These are phyloP conservation scores for Thyatira batis DNA, from an alignment of 2,888 invertebrate species.

Conservation along the genomic window DNA sequence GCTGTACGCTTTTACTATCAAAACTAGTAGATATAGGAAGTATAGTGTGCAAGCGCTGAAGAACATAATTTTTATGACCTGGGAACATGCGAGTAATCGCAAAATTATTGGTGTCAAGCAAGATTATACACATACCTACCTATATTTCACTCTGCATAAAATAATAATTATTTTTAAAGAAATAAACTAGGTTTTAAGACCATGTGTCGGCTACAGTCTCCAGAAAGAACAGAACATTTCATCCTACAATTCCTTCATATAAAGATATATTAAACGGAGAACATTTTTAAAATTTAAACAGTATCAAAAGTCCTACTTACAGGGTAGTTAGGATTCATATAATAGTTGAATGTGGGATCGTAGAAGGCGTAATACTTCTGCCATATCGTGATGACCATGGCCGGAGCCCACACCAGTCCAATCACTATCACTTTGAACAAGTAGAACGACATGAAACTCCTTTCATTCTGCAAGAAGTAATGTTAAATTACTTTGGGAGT, in stretches of 20 bases:
- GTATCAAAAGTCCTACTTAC: slow-evolving; percentile 75
- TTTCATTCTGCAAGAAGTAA: slow-evolving; percentile 90
- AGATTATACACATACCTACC: too few relatives aligned
- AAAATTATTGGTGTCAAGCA: too few relatives aligned
- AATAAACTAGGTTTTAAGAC: too few relatives aligned
- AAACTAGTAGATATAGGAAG: slow-evolving; percentile 90
- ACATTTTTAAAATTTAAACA: slow-evolving; percentile 2
- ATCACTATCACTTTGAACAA: slow-evolving; percentile 94
- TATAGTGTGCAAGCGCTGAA: slow-evolving; percentile 92
- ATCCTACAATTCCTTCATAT: too few relatives aligned
- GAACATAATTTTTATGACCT: slow-evolving; percentile 96
- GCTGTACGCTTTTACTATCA: slow-evolving; percentile 94
- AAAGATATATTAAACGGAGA: too few relatives aligned
- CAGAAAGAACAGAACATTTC: too few relatives aligned
- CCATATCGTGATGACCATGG: slow-evolving; percentile 93
- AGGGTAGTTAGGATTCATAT: slow-evolving; percentile 91
- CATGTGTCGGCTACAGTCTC: too few relatives aligned
- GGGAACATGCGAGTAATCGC: too few relatives aligned
- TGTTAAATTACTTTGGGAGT: too few relatives aligned
- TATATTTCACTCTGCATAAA: too few relatives aligned
- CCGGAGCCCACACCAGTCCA: slow-evolving; percentile 92
- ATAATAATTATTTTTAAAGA: too few relatives aligned
- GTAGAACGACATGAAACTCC: slow-evolving; percentile 93
- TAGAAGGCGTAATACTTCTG: slow-evolving; percentile 93
- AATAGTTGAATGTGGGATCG: slow-evolving; percentile 96